A percentile compares a stretch with the other conserved stretches of the same genome.
Conservation (phyloP, 2,888 invertebrate genomes). For the Suillia variegata region DNA sequence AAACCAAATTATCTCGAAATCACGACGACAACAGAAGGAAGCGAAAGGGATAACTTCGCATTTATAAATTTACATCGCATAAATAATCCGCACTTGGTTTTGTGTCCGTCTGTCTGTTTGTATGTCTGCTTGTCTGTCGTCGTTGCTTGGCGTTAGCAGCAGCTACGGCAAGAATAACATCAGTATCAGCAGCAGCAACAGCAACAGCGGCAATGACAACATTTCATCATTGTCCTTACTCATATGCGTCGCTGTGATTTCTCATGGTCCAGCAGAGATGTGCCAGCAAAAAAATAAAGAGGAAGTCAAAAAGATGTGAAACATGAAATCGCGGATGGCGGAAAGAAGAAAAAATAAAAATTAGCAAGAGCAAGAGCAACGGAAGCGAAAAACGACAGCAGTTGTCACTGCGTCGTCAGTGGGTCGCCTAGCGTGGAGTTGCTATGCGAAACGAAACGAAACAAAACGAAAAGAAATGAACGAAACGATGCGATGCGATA, state of each 20-base stretch:
- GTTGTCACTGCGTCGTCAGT: neutral
- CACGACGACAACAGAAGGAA: neutral
- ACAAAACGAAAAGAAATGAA: too few species aligned
- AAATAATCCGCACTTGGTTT: neutral
- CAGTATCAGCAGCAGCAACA: neutral
- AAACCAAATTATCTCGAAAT: neutral
- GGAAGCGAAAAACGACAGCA: neutral
- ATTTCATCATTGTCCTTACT: neutral
- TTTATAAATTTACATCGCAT: neutral
- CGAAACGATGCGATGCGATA: too few species aligned
- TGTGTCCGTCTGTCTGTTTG: too few species aligned
- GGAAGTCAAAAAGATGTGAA: neutral
- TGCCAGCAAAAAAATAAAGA: neutral
- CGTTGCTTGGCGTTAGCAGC: neutral
- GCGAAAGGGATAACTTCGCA: neutral
- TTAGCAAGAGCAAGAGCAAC: too few species aligned
- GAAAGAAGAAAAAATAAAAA: neutral
- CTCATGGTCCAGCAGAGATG: constrained; percentile 1
- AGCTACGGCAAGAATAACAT: neutral
- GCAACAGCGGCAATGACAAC: neutral
- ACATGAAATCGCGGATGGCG: too few species aligned
- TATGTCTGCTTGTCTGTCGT: too few species aligned
- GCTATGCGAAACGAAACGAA: neutral
- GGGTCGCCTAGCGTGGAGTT: neutral
- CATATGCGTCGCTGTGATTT: neutral